These are phyloP conservation scores for Silurus aristotelis DNA, from an alignment of 2,797 vertebrate genomes.

Conservation along the genomic window DNA sequence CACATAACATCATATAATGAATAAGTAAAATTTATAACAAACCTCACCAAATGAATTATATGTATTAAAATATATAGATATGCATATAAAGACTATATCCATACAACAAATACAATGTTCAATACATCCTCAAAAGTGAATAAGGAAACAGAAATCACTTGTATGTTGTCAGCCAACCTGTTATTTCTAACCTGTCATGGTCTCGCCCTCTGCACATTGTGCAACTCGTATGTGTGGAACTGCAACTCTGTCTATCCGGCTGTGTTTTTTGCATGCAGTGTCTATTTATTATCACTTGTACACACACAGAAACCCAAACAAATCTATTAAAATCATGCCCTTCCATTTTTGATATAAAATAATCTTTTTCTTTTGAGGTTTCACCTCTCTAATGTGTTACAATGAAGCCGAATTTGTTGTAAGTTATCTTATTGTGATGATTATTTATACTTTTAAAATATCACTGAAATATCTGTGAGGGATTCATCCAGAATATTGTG, in stretches of 20 bases:
- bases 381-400: background rate
- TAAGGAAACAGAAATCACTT: background rate
- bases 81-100: background rate
- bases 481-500: background rate
- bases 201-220: background rate
- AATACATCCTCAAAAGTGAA: background rate
- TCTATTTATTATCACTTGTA: background rate
- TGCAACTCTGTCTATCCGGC: background rate
- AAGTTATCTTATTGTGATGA: background rate
- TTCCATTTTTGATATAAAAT: background rate
- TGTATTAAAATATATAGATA: too few species aligned
- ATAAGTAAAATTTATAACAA: background rate
- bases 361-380: background rate
- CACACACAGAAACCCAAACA: background rate
- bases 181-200: conserved; percentile 7
- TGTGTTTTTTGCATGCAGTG: background rate
- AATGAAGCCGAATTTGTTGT: background rate
- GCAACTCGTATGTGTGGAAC: background rate
- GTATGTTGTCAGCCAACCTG: background rate
- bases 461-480: background rate
- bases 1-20: background rate
- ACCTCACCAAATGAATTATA: background rate
- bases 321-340: background rate
- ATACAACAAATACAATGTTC: background rate
- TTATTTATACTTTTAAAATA: background rate